Percentiles rank a stretch among this genome's conserved stretches.
phyloP scores from a whole-genome alignment of 1,140 invertebrate species.

The Ostrea edulis region DNA sequence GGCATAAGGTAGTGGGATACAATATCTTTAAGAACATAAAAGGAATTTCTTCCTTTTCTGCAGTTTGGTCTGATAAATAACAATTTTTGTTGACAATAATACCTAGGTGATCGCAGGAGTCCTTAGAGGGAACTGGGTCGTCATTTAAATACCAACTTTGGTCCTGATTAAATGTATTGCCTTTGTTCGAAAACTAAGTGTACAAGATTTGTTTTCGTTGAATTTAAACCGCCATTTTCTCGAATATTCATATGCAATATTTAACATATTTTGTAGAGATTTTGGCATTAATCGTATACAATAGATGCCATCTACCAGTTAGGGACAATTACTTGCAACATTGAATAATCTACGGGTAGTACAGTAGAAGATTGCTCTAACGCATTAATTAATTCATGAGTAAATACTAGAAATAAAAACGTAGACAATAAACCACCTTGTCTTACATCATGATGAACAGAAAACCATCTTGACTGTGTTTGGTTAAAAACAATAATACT shows the following conservation, averaged over 20 bases:
- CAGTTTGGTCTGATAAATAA: too few species aligned
- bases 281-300: not conserved
- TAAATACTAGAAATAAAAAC: slow-evolving; percentile 24
- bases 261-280: slow-evolving; percentile 14
- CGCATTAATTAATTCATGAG: slow-evolving; percentile 1
- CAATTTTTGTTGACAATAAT: too few species aligned
- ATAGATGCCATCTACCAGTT: slow-evolving; percentile 4
- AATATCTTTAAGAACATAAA: too few species aligned
- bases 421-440: slow-evolving; percentile 18
- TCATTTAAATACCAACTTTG: too few species aligned
- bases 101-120: too few species aligned
- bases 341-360: not conserved
- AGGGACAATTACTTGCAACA: not conserved
- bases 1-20: too few species aligned
- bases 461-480: too few species aligned
- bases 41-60: too few species aligned
- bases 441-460: not conserved
- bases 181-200: too few species aligned
- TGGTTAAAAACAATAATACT: too few species aligned
- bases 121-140: too few species aligned
- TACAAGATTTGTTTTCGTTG: not conserved
- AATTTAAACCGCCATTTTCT: slow-evolving; percentile 29
- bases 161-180: too few species aligned
- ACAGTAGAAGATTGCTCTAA: not conserved
- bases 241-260: slow-evolving; percentile 6